phyloP scores from a whole-genome alignment of 1,140 invertebrate species.

The Danaus plexippus region DNA sequence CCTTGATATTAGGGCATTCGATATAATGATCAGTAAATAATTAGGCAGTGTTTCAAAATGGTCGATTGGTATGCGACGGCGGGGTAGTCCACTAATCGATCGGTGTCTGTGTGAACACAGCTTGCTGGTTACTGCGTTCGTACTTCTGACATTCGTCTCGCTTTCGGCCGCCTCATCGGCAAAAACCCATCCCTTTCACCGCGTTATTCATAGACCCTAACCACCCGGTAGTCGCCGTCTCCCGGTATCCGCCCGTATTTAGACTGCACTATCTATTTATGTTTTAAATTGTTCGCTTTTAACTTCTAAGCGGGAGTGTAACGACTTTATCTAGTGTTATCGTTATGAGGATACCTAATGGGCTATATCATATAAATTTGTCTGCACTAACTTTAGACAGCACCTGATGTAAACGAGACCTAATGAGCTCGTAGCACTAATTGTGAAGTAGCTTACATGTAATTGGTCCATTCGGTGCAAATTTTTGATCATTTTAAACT shows the following conservation, averaged over 20 bases:
- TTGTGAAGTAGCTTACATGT: conserved; percentile 4
- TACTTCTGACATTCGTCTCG: conserved; percentile 47
- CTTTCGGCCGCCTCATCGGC: conserved; percentile 27
- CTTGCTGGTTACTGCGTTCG: conserved; percentile 50
- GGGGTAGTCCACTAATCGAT: conserved; percentile 61
- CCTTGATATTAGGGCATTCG: no score
- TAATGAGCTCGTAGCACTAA: conserved; percentile 23
- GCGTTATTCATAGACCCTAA: conserved; percentile 62
- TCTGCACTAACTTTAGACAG: conserved; percentile 39
- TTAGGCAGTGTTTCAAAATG: conserved; percentile 55
- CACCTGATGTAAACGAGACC: conserved; percentile 36
- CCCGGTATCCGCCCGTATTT: conserved; percentile 60
- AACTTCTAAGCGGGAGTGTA: conserved; percentile 33
- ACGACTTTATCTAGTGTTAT: conserved; percentile 47
- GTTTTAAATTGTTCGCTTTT: conserved; percentile 60
- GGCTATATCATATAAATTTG: conserved; percentile 56
- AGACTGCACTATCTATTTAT: conserved; percentile 67
- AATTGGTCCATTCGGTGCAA: conserved; percentile 10
- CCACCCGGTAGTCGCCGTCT: conserved; percentile 61
- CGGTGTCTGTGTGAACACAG: conserved; percentile 60
- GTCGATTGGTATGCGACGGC: conserved; percentile 53
- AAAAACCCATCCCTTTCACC: conserved; percentile 51
- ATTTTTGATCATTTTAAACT: conserved; percentile 17
- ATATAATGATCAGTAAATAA: conserved; percentile 38
- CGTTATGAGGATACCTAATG: conserved; percentile 48